phyloP scores from a whole-genome alignment of 53 echinoderm and acorn worm genomes.

The Apostichopus leukothele region DNA sequence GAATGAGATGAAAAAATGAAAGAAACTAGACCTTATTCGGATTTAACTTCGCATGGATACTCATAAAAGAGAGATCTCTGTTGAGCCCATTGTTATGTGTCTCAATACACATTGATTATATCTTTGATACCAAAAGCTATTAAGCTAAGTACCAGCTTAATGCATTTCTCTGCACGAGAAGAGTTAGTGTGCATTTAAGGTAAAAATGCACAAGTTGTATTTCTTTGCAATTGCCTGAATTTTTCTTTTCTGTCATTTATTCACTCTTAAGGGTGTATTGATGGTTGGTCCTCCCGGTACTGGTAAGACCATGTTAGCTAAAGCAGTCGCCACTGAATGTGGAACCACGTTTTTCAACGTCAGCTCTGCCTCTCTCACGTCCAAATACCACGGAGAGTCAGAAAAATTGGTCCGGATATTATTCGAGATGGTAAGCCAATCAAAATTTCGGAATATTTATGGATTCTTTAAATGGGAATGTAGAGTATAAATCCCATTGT shows the following conservation, averaged over 20 bases:
- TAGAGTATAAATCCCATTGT: background rate
- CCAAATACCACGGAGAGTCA: constrained; percentile 98
- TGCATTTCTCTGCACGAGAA: no score
- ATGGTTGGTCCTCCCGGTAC: constrained; percentile 99
- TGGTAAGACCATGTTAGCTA: constrained; percentile 98
- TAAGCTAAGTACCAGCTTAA: no score
- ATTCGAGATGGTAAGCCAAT: constrained; percentile 91
- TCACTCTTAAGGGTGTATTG: constrained; percentile 77
- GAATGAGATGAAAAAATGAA: no score
- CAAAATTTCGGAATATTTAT: background rate
- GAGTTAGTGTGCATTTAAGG: no score
- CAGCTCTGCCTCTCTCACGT: constrained; percentile 94
- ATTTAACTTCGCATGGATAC: no score
- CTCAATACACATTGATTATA: no score
- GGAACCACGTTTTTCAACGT: constrained; percentile 99
- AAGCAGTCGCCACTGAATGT: constrained; percentile 97
- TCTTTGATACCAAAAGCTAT: no score
- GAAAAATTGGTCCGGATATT: constrained; percentile 92
- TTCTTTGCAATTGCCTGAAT: no score
- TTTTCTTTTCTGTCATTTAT: background rate
- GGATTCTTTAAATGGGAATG: background rate
- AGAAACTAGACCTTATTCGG: no score
- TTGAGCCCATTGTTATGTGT: no score
- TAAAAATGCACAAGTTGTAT: no score
- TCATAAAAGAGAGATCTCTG: no score